Base-by-base conservation (phyloP, 2,113 vertebrate genomes). In the Ictalurus furcatus region DNA sequence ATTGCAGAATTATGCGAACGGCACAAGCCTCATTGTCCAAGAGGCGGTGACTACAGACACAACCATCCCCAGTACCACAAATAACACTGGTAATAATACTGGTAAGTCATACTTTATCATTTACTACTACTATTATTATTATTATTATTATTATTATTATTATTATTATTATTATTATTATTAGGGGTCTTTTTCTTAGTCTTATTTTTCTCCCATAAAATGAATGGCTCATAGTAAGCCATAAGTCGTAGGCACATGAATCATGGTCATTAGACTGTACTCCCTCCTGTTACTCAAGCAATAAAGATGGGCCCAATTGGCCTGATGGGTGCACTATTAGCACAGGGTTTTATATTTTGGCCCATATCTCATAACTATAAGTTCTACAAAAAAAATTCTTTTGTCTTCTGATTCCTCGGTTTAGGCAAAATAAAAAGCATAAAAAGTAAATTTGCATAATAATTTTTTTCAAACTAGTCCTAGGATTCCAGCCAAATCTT, bases 21-120 rank as follows among this genome's bases (percentile, higher is more conserved):
- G 91, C 12, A 92, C 87, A 74, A 59, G 0, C n/a, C 81, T 92
- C 23, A 63, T 59, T 73, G 90, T 91, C 30, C 23, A 79, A 40
- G 73, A 84, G 17, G 48, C 52, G 61, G 28, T 63, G 65, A 81
- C 63, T 34, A 65, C 17, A 30, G 34, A 23, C 6, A 73, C 28
- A 2, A 23, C 16, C 40, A 79, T 79, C 28, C 13, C 59, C 2
- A 19, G 6, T 82, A 58, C 85, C 13, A 74, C 56, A 25, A n/a
- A 25, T 54, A 40, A 65, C 13, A 85, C 82, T 82, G 5, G 1
- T 28, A 80, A 54, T 34, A 30, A 34, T 21, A 89, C 83, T 84
- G 78, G 90, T 90, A 67, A 86, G 73, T 52, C 1, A 21, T 40
- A 30, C 25, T 52, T 17, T 74, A 37, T 74, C 1, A 48, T 86